phyloP scores from a whole-genome alignment of 2,797 vertebrate species.

The Neostethus bicornis region DNA sequence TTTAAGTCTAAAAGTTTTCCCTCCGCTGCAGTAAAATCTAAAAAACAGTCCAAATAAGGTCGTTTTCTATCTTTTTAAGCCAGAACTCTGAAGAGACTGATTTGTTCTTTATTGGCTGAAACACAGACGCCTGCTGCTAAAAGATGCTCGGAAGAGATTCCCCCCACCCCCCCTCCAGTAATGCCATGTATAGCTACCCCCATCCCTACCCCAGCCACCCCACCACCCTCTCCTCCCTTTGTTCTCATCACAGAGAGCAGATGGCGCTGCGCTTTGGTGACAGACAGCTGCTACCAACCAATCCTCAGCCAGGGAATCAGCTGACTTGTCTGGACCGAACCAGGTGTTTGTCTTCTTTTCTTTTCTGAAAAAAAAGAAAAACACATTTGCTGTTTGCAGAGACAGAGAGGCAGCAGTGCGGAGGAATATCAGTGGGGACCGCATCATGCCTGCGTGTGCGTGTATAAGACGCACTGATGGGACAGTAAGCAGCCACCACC shows the following conservation, averaged over 20 bases:
- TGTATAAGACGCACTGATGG: slow-evolving; percentile 51
- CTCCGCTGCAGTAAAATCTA: too few relatives aligned
- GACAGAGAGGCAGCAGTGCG: slow-evolving; percentile 48
- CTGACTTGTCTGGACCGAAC: slow-evolving; percentile 79
- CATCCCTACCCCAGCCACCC: slow-evolving; percentile 36
- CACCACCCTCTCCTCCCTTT: slow-evolving; percentile 75
- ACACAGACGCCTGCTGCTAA: too few relatives aligned
- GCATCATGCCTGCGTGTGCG: slow-evolving; percentile 63
- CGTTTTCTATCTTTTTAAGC: too few relatives aligned
- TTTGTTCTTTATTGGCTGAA: too few relatives aligned
- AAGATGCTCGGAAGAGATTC: too few relatives aligned
- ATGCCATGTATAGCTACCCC: slow-evolving; percentile 28
- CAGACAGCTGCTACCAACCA: slow-evolving; percentile 75
- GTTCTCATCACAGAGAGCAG: slow-evolving; percentile 84
- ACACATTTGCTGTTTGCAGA: slow-evolving; percentile 48
- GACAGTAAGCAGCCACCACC: slow-evolving; percentile 43
- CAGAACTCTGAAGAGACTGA: too few relatives aligned
- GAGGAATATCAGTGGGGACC: slow-evolving; percentile 50
- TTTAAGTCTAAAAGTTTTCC: too few relatives aligned
- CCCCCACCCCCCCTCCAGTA: slow-evolving; percentile 13
- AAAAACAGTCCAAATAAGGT: too few relatives aligned
- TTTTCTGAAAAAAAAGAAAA: too few relatives aligned
- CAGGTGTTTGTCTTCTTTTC: slow-evolving; percentile 76
- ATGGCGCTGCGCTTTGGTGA: slow-evolving; percentile 81
- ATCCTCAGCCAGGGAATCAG: slow-evolving; percentile 78